These are phyloP conservation scores for Poeciliopsis infans DNA, from an alignment of 2,797 vertebrate genomes.

Conservation along the genomic window DNA sequence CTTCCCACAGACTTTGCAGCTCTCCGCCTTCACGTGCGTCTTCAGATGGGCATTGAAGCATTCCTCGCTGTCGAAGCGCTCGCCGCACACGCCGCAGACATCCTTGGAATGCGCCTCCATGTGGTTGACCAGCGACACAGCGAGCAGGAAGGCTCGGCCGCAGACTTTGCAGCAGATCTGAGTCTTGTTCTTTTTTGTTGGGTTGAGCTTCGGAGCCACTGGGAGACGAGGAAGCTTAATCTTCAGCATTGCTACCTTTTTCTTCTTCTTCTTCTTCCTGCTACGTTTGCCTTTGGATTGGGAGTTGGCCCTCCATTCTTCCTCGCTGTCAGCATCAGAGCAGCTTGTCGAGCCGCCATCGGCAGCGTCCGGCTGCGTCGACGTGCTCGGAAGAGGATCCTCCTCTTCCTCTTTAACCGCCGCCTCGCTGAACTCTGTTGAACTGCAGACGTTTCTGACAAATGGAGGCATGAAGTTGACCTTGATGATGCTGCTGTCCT, in stretches of 20 bases:
- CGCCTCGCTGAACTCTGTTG: background rate
- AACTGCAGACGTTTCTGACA: constrained; percentile 13
- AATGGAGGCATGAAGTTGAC: constrained; percentile 34
- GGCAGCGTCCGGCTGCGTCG: constrained; percentile 4
- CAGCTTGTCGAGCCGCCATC: background rate
- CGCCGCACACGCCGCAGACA: constrained; percentile 52
- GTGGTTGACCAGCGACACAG: constrained; percentile 60
- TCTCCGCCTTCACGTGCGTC: constrained; percentile 42
- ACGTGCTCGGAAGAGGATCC: constrained; percentile 43
- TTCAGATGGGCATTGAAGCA: constrained; percentile 45
- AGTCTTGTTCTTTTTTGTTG: constrained; percentile 11
- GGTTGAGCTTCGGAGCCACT: background rate
- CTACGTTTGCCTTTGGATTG: background rate
- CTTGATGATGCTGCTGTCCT: constrained; percentile 32
- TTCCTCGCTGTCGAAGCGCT: constrained; percentile 25
- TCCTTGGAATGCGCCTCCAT: constrained; percentile 46
- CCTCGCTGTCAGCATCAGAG: constrained; percentile 22
- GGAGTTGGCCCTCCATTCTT: constrained; percentile 40
- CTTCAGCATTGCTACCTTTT: background rate
- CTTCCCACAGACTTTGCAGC: constrained; percentile 62
- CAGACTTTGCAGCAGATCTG: constrained; percentile 59
- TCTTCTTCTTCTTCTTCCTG: background rate
- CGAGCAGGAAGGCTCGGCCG: constrained; percentile 41
- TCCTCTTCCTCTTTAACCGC: background rate
- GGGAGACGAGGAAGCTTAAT: background rate